These are phyloP conservation scores for Calephelis perditalis DNA, from an alignment of 2,888 invertebrate species.

Conservation along the genomic window DNA sequence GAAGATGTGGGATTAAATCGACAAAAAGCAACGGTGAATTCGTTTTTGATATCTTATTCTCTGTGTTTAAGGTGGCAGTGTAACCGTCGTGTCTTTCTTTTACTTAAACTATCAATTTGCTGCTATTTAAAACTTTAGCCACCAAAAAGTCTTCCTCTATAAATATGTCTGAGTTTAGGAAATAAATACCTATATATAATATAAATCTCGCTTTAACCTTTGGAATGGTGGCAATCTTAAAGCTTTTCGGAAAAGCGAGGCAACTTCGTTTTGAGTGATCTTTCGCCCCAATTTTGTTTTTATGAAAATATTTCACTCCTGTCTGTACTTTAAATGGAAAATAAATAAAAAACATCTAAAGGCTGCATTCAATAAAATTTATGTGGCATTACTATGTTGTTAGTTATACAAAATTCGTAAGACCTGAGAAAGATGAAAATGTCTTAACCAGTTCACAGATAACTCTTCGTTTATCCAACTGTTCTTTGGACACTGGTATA, in stretches of 20 bases:
- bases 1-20: background rate
- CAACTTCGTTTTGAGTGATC: slow-evolving; percentile 27
- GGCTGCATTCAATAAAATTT: slow-evolving; percentile 33
- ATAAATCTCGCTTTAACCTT: slow-evolving; percentile 30
- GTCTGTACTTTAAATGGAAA: slow-evolving; percentile 19
- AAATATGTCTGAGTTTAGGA: slow-evolving; percentile 25
- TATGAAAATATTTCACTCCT: slow-evolving; percentile 15
- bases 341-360: slow-evolving; percentile 29
- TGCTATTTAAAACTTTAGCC: slow-evolving; percentile 22
- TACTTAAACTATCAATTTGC: background rate
- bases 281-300: slow-evolving; percentile 18
- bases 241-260: slow-evolving; percentile 24
- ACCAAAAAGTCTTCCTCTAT: slow-evolving; percentile 26
- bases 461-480: slow-evolving; percentile 37
- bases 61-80: background rate
- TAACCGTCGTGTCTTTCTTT: background rate
- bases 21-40: background rate
- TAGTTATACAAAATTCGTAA: slow-evolving; percentile 33
- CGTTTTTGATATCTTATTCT: background rate
- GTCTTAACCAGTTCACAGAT: slow-evolving; percentile 34
- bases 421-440: slow-evolving; percentile 31
- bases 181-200: slow-evolving; percentile 28
- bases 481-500: slow-evolving; percentile 37
- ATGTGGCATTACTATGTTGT: slow-evolving; percentile 31
- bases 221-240: slow-evolving; percentile 27